Evolutionary conservation across 2,888 invertebrate species (phyloP).

Genomic region (Acrobasis consociella): DNA sequence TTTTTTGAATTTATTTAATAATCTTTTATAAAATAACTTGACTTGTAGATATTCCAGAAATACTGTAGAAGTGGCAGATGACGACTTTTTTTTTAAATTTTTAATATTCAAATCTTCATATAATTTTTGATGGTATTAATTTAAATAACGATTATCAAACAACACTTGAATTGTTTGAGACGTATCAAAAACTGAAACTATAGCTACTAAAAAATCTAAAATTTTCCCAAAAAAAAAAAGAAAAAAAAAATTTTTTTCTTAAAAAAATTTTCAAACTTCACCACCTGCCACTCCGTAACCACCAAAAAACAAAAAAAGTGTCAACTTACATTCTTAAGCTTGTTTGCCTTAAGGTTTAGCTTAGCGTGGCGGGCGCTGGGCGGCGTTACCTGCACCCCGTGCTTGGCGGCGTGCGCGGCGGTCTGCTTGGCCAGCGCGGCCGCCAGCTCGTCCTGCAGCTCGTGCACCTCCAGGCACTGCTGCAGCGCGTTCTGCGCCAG

Average conservation of each 20-base stretch:
- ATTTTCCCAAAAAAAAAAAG: neutral
- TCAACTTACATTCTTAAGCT: slow-evolving; percentile 77
- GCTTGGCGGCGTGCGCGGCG: slow-evolving; percentile 91
- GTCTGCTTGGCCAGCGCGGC: slow-evolving; percentile 96
- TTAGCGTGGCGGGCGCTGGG: slow-evolving; percentile 37
- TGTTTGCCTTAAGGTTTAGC: slow-evolving; percentile 59
- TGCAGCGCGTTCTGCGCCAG: slow-evolving; percentile 97
- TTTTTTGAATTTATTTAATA: too few relatives aligned
- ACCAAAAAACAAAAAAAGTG: slow-evolving; percentile 1
- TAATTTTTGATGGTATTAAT: too few relatives aligned
- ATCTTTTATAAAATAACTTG: neutral
- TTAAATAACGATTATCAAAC: too few relatives aligned
- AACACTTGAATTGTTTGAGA: too few relatives aligned
- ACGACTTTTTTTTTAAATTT: too few relatives aligned
- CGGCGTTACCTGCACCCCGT: slow-evolving; percentile 89
- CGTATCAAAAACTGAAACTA: too few relatives aligned
- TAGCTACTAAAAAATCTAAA: too few relatives aligned
- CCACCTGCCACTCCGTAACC: slow-evolving; percentile 2
- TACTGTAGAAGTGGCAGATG: neutral
- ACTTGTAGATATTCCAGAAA: neutral
- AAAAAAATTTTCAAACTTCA: neutral
- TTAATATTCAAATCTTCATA: too few relatives aligned
- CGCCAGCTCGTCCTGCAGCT: slow-evolving; percentile 96
- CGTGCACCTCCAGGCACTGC: slow-evolving; percentile 94
- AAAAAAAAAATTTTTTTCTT: neutral